Evolutionary conservation across 1,140 invertebrate species (phyloP), one percentile per base, ranked within the genome.

Genomic region (Polypedilum vanderplanki): DNA sequence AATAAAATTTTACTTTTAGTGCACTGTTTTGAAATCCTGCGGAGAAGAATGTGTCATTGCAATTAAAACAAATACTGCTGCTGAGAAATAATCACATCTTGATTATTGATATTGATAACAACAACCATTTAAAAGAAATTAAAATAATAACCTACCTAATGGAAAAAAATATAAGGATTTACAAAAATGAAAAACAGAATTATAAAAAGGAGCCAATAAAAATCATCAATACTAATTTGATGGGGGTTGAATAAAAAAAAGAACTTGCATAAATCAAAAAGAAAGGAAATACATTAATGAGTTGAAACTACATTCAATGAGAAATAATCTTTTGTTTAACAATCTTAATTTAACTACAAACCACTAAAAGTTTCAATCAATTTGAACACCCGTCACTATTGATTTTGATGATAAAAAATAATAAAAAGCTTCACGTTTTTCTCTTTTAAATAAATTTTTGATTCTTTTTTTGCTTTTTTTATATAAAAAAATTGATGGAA

Each of bases 11-110:
- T 78, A 76, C 76, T 86, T 88, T 76, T 85, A 91, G 88, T 95
- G 93, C 88, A 96, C 93, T 78, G 94, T 96, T 77, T 87, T 96
- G 81, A 94, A 93, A 83, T 91, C 94, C 78, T 95, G 93, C 84
- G 92, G 92, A 77, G 93, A 95, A 86, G 93, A 95, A 86, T 93
- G 93, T 85, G 93, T 96, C 78, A 95, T 96, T 87, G 93, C 94
- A 83, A 91, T 93, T 81, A 96, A 96, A 88, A 92, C 91, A 86
- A 96, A 95, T 86, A 94, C 92, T 84, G 92, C 92, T 85, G 88
- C 93, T 80, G 93, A 95, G 85, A 95, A 95, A 92, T 94, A 93
- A 92, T 70, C 20, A 70, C 65, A 2, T 18, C 65, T n/a, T n/a
- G n/a, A n/a, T n/a, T n/a, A n/a, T n/a, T n/a, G n/a, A 57, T 12